phyloP scores from a whole-genome alignment of 2,113 vertebrate genomes.

The Xyliphius kryptos region DNA sequence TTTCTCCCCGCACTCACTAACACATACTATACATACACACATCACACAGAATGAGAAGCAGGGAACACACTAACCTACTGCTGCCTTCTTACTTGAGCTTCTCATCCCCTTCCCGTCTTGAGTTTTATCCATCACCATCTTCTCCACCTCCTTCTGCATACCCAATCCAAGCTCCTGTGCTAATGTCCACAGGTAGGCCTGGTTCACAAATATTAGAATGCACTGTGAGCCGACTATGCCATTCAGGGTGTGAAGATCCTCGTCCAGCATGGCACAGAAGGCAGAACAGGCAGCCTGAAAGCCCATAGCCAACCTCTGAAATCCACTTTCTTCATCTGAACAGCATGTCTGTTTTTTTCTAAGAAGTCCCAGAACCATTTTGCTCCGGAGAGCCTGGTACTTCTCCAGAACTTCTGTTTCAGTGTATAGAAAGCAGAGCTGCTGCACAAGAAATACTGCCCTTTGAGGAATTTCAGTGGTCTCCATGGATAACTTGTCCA shows the following conservation, averaged over 20 bases:
- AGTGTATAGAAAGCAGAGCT: conserved; percentile 82
- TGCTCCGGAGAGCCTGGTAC: conserved; percentile 76
- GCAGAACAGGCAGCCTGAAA: conserved; percentile 62
- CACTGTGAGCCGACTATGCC: conserved; percentile 65
- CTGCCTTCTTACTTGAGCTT: conserved; percentile 68
- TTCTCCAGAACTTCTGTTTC: conserved; percentile 75
- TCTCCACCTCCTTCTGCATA: conserved; percentile 79
- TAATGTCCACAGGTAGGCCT: conserved; percentile 75
- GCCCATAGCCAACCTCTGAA: conserved; percentile 65
- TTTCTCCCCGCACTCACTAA: no score
- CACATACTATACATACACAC: no score
- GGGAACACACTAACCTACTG: conserved; percentile 55
- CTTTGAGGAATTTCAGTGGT: conserved; percentile 59
- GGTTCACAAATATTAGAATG: conserved; percentile 76
- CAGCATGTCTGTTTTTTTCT: conserved; percentile 59
- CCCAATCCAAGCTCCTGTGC: conserved; percentile 71
- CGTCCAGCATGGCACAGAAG: conserved; percentile 70
- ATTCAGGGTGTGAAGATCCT: conserved; percentile 74
- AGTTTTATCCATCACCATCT: conserved; percentile 74
- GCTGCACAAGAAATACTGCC: conserved; percentile 69
- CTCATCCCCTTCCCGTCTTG: conserved; percentile 65
- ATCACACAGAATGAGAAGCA: no score
- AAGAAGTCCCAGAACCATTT: conserved; percentile 65
- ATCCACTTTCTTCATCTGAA: conserved; percentile 65
- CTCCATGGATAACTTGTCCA: conserved; percentile 57